Base-by-base conservation (phyloP, 2,888 invertebrate species). In the Coelogynopora nodosa region DNA sequence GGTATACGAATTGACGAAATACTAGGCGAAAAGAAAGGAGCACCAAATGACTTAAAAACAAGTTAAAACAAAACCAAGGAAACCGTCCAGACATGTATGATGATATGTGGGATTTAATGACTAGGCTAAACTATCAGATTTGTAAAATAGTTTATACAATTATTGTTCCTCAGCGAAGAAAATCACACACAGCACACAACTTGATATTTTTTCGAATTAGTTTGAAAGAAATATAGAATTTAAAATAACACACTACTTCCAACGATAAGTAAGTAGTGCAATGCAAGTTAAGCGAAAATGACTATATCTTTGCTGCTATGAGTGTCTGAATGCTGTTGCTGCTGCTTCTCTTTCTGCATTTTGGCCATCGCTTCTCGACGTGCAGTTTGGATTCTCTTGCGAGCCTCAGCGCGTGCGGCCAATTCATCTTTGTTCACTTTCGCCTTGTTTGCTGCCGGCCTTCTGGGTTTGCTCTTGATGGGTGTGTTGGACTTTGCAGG, bases 11-110 rank as follows among this genome's bases (percentile, higher is more conserved):
- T n/a, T n/a, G n/a, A 26, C 74, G 74, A 74, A 74, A 74, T 74
- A 74, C 74, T 74, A 74, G 74, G 74, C 74, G 74, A 74, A 26
- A 74, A 74, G 74, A 74, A 49, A 74, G 23, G 74, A 74, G 74
- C 74, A 74, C 74, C 74, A 74, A 74, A 13, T 23, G 74, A 74
- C 23, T 13, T n/a, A 74, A 13, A 74, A 74, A 23, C 5, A 26
- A 74, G 2, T 74, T 10, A 74, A 74, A 23, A 74, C 2, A n/a
- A 74, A 18, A 49, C 27, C 74, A 13, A 74, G 74, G 5, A n/a
- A 74, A 13, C 18, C 5, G 2, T 74, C n/a, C n/a, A n/a, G 5
- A 74, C 5, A 23, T 74, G 74, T 74, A 5, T 74, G 5, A 74
- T 74, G 74, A 74, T 74, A 74, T 74, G 74, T 26, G 74, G 5